phyloP scores from a whole-genome alignment of 2,888 invertebrate genomes.

The Nudaria mundana region DNA sequence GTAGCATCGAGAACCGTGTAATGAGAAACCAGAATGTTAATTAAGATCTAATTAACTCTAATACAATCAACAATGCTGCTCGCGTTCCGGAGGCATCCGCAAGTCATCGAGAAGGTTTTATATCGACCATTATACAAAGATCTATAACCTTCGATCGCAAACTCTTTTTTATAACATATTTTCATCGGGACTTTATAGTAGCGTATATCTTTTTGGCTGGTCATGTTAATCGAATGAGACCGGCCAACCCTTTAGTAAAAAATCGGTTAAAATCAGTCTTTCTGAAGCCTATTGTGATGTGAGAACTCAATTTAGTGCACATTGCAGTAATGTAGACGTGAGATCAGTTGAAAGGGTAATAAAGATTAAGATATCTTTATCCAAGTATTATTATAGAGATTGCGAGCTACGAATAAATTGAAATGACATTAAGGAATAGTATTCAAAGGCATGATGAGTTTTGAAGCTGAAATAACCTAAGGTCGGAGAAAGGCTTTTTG shows the following conservation, averaged over 20 bases:
- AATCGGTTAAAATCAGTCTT: conserved; percentile 71
- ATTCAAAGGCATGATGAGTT: no score
- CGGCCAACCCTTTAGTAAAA: conserved; percentile 79
- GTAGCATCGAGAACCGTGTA: conserved; percentile 78
- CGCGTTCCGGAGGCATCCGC: conserved; percentile 74
- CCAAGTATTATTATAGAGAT: no score
- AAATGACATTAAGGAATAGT: no score
- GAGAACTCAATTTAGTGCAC: conserved; percentile 78
- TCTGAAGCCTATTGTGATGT: conserved; percentile 72
- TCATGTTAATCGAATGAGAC: conserved; percentile 74
- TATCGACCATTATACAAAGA: conserved; percentile 48
- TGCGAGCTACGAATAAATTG: conserved; percentile 25
- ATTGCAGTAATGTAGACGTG: conserved; percentile 53
- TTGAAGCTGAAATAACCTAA: no score
- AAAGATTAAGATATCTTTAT: conserved; percentile 48
- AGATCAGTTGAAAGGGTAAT: conserved; percentile 62
- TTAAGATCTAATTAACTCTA: conserved; percentile 81
- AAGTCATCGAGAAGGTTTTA: conserved; percentile 71
- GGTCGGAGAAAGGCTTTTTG: no score
- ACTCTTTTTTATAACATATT: conserved; percentile 15
- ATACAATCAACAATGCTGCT: conserved; percentile 80
- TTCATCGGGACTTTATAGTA: conserved; percentile 23
- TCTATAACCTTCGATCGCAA: conserved; percentile 51
- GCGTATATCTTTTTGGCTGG: conserved; percentile 47
- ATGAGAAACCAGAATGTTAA: conserved; percentile 81